Percentiles rank a stretch among this genome's conserved stretches.
These are phyloP conservation scores for Protobothrops flavoviridis DNA, from an alignment of 2,113 vertebrate genomes.

Conservation along the genomic window DNA sequence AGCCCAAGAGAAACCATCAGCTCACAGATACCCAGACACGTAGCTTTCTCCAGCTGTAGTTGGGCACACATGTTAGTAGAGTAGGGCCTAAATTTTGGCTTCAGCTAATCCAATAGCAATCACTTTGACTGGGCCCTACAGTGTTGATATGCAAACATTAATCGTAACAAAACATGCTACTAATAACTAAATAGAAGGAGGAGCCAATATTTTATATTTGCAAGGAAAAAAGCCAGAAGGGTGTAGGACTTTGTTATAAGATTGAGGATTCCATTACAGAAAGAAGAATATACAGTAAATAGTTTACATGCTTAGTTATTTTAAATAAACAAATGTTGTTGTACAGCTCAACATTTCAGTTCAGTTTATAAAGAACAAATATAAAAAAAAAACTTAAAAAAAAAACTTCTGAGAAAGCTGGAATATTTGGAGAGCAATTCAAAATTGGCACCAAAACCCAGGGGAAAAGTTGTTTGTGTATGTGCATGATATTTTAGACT, in stretches of 20 bases:
- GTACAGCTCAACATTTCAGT: neutral
- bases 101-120: neutral
- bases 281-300: neutral
- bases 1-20: neutral
- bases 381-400: neutral
- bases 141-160: neutral
- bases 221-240: neutral
- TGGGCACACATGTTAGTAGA: neutral
- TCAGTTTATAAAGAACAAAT: neutral
- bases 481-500: neutral
- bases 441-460: neutral
- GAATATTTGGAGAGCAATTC: neutral
- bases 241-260: neutral
- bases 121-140: neutral
- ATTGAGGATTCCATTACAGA: neutral
- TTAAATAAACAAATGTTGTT: neutral
- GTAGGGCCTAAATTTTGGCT: neutral
- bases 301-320: neutral
- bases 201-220: neutral
- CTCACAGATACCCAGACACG: neutral
- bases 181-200: neutral
- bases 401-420: neutral
- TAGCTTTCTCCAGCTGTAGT: neutral
- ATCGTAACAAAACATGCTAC: neutral
- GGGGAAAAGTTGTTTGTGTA: neutral